phyloP scores from a whole-genome alignment of 1,140 invertebrate genomes.

The Papilio helenus region DNA sequence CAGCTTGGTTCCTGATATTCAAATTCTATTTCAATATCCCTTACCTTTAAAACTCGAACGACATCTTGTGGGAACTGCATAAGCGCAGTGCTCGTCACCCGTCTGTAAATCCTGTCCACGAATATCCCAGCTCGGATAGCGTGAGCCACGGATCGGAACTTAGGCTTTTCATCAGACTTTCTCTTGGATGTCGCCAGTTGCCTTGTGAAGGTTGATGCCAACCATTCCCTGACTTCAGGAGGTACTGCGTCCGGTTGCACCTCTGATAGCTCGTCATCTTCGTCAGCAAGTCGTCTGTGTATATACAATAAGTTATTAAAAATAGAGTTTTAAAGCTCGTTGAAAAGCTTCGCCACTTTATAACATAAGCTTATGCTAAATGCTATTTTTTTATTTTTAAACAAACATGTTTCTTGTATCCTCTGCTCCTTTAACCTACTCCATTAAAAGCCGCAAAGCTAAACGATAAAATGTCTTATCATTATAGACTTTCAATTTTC shows the following conservation, averaged over 20 bases:
- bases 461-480: not conserved
- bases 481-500: not conserved
- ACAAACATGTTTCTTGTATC: not conserved
- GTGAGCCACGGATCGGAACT: constrained; percentile 98
- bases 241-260: constrained; percentile 98
- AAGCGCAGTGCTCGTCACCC: constrained; percentile 92
- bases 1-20: not conserved
- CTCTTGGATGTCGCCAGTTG: constrained; percentile 90
- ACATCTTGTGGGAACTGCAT: constrained; percentile 96
- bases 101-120: constrained; percentile 97
- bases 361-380: constrained; percentile 5
- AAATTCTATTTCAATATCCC: constrained; percentile 1
- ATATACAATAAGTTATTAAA: constrained; percentile 45
- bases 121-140: constrained; percentile 98
- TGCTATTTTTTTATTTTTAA: not conserved
- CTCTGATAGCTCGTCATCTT: constrained; percentile 97
- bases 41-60: constrained; percentile 93
- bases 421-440: not conserved
- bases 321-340: constrained; percentile 10
- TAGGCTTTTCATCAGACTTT: constrained; percentile 91
- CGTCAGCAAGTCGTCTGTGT: constrained; percentile 89
- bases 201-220: constrained; percentile 98
- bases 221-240: constrained; percentile 97
- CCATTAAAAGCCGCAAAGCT: constrained; percentile 53
- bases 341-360: constrained; percentile 33